Base-by-base conservation (phyloP, 1,140 invertebrate species). In the Drosophila repletoides region DNA sequence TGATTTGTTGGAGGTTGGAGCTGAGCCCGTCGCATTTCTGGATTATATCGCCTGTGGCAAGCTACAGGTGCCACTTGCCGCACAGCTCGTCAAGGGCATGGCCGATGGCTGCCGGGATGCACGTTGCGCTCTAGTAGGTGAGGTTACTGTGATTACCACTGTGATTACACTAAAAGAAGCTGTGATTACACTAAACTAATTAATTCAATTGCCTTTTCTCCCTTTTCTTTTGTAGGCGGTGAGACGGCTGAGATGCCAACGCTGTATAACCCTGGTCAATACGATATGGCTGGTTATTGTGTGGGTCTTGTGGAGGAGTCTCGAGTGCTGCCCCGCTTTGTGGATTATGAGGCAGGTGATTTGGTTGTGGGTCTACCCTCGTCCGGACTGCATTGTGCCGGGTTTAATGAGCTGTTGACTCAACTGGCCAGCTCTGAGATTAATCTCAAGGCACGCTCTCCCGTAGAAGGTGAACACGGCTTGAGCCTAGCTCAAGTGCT, bases 161-260 rank as follows among this genome's bases (percentile, higher is more conserved):
- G n/a, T n/a, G n/a, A n/a, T n/a, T n/a, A n/a, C n/a, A n/a, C n/a
- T n/a, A n/a, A n/a, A n/a, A n/a, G n/a, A n/a, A n/a, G n/a, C n/a
- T n/a, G n/a, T n/a, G n/a, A n/a, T n/a, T n/a, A n/a, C n/a, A 28
- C 14, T 1, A 5, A 0, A 9, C 2, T 5, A 0, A 12, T 9
- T 3, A 28, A 15, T 5, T 1, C 1, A 9, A n/a, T 5, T 6
- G 0, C 0, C n/a, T 33, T 36, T 10, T 1, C 21, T 15, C 19
- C 4, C 22, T 76, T 1, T 17, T 15, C 19, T 4, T 21, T 76
- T 89, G 4, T 90, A 95, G 97, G 97, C 58, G 97, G 97, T 5
- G 97, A 99, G 91, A 98, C 97, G 6, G 97, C 97, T 0, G 97
- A 98, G 91, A 98, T 99, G 97, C 97, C 97, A 1, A 94, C 95